A percentile compares a stretch with the other conserved stretches of the same genome.
These are phyloP conservation scores for Melanerpes formicivorus DNA, from an alignment of 2,113 vertebrate species.

Conservation along the genomic window DNA sequence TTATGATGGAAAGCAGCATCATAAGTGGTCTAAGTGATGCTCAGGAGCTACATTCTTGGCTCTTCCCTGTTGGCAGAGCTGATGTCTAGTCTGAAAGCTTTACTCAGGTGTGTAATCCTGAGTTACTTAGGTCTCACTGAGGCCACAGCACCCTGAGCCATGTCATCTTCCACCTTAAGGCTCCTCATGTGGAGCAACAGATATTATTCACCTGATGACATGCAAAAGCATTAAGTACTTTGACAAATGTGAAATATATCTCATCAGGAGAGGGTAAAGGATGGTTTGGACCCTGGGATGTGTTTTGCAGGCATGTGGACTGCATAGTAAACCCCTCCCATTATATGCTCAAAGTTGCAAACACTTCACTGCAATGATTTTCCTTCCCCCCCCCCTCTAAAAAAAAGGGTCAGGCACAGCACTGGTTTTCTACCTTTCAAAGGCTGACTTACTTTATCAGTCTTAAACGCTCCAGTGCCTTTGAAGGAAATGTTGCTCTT, in stretches of 20 bases:
- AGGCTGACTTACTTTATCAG: slow-evolving; percentile 57
- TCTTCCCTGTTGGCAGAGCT: background rate
- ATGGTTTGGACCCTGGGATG: background rate
- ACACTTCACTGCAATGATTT: slow-evolving; percentile 52
- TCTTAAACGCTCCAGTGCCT: slow-evolving; percentile 13
- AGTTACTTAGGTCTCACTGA: background rate
- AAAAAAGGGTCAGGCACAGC: background rate
- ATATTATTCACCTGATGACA: background rate
- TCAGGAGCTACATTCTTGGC: background rate
- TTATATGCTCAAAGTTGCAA: slow-evolving; percentile 60
- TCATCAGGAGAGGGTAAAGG: background rate
- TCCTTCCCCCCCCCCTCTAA: background rate
- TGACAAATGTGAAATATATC: background rate
- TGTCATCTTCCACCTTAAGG: background rate
- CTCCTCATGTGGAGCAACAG: background rate
- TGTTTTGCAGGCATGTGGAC: background rate
- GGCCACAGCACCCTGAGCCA: background rate
- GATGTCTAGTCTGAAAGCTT: background rate
- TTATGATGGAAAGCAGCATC: background rate
- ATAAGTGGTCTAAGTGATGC: background rate
- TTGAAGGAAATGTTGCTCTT: slow-evolving; percentile 64
- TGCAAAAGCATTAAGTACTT: background rate
- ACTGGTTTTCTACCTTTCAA: slow-evolving; percentile 64
- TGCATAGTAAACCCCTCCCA: background rate
- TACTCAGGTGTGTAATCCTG: background rate